Percentiles rank a stretch among this genome's conserved stretches.
phyloP scores from a whole-genome alignment of 2,797 vertebrate genomes.

The Schizothorax lantsangensis region DNA sequence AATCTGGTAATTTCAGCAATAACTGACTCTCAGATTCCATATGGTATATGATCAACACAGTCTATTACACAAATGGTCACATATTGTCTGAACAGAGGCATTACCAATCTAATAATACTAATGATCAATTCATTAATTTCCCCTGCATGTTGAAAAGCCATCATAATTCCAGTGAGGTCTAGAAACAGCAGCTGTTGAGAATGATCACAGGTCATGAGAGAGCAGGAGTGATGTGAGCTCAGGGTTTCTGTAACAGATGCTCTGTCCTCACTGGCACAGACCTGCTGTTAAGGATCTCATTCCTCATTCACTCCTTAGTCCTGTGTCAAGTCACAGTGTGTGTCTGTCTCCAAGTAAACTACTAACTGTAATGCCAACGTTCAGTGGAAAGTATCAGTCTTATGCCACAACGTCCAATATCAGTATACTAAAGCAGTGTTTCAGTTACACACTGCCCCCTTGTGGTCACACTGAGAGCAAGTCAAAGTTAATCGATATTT shows the following conservation, averaged over 20 bases:
- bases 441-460: conserved; percentile 49
- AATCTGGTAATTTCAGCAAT: not conserved
- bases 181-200: conserved; percentile 35
- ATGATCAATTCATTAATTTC: conserved; percentile 15
- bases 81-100: not conserved
- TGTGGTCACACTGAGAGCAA: conserved; percentile 18
- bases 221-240: conserved; percentile 10
- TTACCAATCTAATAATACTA: conserved; percentile 9
- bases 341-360: conserved; percentile 15
- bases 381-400: not conserved
- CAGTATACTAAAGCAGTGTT: not conserved
- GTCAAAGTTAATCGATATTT: not conserved
- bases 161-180: not conserved
- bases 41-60: conserved; percentile 4
- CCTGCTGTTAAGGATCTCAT: conserved; percentile 3
- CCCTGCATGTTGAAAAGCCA: not conserved
- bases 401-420: not conserved
- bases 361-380: not conserved
- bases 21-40: not conserved
- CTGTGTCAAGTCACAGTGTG: not conserved
- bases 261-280: conserved; percentile 21
- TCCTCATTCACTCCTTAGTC: conserved; percentile 23
- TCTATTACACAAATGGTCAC: not conserved
- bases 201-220: conserved; percentile 37
- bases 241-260: conserved; percentile 19